Evolutionary conservation across 2,113 vertebrate genomes (phyloP).

Genomic region (Geococcyx californianus): DNA sequence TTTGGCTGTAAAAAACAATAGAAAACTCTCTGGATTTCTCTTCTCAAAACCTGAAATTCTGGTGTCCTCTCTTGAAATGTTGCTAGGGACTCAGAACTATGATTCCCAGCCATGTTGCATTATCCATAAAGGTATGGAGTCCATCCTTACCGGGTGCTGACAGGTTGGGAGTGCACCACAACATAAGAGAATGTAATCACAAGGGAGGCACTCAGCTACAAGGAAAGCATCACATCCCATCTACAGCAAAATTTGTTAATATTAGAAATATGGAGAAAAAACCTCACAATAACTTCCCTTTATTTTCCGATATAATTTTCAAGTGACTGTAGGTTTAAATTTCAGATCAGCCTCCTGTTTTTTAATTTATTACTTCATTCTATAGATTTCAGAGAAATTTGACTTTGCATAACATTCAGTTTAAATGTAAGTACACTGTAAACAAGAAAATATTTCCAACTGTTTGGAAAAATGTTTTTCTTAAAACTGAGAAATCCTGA

Average conservation of each 20-base stretch:
- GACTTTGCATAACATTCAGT: neutral
- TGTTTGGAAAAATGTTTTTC: neutral
- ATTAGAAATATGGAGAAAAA: neutral
- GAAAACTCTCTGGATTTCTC: neutral
- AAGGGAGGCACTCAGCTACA: neutral
- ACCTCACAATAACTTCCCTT: neutral
- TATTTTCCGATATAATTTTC: neutral
- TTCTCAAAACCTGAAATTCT: neutral
- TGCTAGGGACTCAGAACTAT: neutral
- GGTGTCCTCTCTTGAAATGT: neutral
- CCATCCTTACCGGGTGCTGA: fast-evolving
- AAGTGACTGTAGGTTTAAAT: neutral
- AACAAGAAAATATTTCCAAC: neutral
- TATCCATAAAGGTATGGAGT: neutral
- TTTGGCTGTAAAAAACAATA: neutral
- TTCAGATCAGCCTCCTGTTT: neutral
- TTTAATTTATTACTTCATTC: neutral
- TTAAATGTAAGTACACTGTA: neutral
- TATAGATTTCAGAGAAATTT: neutral
- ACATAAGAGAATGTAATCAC: neutral
- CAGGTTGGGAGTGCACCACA: neutral
- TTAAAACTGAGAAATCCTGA: neutral
- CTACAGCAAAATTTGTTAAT: neutral
- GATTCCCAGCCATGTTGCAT: fast-evolving
- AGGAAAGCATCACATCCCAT: neutral